phyloP scores from a whole-genome alignment of 2,888 invertebrate genomes.

The Yponomeuta malinellus region DNA sequence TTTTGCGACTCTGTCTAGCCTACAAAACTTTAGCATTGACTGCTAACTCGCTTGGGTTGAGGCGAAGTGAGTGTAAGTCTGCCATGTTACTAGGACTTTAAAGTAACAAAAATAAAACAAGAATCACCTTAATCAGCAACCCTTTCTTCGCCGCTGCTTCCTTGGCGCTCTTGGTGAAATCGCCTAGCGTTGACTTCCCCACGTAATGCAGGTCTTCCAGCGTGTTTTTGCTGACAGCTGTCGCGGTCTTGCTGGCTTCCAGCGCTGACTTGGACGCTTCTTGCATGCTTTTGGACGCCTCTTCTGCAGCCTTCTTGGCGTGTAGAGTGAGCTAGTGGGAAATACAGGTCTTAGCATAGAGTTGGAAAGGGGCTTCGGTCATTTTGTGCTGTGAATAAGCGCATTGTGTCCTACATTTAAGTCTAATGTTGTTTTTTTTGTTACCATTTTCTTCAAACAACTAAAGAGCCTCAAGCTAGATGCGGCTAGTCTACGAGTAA shows the following conservation, averaged over 20 bases:
- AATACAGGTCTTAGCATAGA: slow-evolving; percentile 15
- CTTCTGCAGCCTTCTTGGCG: slow-evolving; percentile 91
- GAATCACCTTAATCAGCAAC: slow-evolving; percentile 54
- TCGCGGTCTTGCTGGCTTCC: slow-evolving; percentile 91
- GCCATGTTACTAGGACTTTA: neutral
- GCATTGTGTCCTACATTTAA: neutral
- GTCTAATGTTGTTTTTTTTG: too few species aligned
- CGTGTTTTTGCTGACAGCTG: slow-evolving; percentile 91
- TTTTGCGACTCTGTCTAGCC: too few species aligned
- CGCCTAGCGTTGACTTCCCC: slow-evolving; percentile 92
- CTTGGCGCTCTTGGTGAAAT: slow-evolving; percentile 93
- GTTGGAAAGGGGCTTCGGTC: neutral
- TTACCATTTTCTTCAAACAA: too few species aligned
- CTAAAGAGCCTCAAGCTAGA: too few species aligned
- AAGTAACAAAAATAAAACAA: neutral
- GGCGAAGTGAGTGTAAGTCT: slow-evolving; percentile 26
- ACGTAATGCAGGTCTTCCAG: slow-evolving; percentile 92
- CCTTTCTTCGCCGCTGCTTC: slow-evolving; percentile 92
- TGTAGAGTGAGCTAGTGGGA: slow-evolving; percentile 83
- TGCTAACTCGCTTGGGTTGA: too few species aligned
- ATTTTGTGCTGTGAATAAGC: neutral
- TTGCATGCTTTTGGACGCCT: slow-evolving; percentile 86
- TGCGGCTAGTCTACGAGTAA: too few species aligned
- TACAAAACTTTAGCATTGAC: too few species aligned
- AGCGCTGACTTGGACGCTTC: slow-evolving; percentile 90